Evolutionary conservation across 2,797 vertebrate genomes (phyloP).

Genomic region (Sebastes taczanowskii): DNA sequence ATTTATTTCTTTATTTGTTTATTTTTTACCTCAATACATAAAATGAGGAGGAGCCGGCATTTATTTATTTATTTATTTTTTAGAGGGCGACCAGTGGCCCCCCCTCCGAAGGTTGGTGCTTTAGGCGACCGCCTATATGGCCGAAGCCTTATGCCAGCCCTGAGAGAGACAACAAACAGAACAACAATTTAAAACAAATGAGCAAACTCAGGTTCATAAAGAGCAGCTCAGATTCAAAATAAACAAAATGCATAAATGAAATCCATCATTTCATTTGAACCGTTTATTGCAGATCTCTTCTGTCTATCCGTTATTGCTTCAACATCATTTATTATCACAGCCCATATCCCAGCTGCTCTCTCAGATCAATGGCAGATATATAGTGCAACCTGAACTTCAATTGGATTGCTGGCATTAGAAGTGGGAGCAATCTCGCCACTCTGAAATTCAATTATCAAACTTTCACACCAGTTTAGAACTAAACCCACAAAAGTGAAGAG

Average conservation of each 20-base stretch:
- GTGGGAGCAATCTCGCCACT: conserved; percentile 66
- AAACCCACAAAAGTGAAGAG: conserved; percentile 53
- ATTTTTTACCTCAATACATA: no score
- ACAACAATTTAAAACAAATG: conserved; percentile 10
- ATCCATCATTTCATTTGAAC: conserved; percentile 51
- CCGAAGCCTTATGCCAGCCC: no score
- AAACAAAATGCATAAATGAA: conserved; percentile 39
- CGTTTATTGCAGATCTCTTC: conserved; percentile 38
- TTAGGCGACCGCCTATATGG: no score
- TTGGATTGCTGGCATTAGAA: conserved; percentile 73
- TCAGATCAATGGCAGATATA: conserved; percentile 72
- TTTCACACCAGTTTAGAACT: conserved; percentile 65
- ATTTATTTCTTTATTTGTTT: no score
- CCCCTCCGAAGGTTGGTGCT: no score
- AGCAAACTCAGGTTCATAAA: not conserved
- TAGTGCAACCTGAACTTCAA: conserved; percentile 61
- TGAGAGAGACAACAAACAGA: not conserved
- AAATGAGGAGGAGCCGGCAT: no score
- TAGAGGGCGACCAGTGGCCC: no score
- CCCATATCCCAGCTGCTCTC: conserved; percentile 64
- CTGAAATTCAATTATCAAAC: conserved; percentile 73
- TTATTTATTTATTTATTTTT: no score
- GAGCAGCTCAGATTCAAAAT: conserved; percentile 11
- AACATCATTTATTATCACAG: conserved; percentile 54
- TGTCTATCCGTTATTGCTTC: conserved; percentile 44